Conservation (phyloP, 2,113 vertebrate genomes). For the Origma solitaria region DNA sequence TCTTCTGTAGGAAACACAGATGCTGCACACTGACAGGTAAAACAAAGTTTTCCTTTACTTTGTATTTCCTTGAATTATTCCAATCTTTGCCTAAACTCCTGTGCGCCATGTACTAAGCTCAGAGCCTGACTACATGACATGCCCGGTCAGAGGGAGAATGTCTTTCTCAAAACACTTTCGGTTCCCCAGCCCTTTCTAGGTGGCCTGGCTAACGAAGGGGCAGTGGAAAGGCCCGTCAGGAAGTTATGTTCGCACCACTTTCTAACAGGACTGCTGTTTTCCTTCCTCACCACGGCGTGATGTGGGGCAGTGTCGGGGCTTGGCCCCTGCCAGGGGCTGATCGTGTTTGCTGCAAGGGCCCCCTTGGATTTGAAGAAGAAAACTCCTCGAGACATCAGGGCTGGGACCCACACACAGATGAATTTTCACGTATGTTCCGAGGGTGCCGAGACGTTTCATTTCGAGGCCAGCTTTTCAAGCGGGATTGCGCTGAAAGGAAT, state of each 20-base stretch:
- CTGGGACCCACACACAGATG: rapidly evolving
- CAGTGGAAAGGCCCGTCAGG: too few species aligned
- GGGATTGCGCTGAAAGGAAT: too few species aligned
- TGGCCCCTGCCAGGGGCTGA: neutral
- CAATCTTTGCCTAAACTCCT: neutral
- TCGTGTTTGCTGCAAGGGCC: neutral
- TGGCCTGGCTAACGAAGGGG: rapidly evolving
- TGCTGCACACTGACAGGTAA: neutral
- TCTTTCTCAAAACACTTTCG: neutral
- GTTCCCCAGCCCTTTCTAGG: neutral
- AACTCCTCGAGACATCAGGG: neutral
- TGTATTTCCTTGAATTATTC: neutral
- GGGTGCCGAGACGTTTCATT: rapidly evolving
- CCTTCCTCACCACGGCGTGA: neutral
- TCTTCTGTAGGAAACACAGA: neutral
- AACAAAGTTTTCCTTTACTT: neutral
- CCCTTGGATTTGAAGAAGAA: neutral
- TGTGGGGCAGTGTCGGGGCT: rapidly evolving
- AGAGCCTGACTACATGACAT: neutral
- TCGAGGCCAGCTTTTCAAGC: rapidly evolving
- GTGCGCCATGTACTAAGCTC: too few species aligned
- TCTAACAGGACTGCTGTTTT: rapidly evolving
- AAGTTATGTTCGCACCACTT: neutral
- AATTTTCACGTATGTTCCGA: rapidly evolving
- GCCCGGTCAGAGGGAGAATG: rapidly evolving